Base-by-base conservation (phyloP, 2,888 invertebrate genomes). In the Noctua janthe region DNA sequence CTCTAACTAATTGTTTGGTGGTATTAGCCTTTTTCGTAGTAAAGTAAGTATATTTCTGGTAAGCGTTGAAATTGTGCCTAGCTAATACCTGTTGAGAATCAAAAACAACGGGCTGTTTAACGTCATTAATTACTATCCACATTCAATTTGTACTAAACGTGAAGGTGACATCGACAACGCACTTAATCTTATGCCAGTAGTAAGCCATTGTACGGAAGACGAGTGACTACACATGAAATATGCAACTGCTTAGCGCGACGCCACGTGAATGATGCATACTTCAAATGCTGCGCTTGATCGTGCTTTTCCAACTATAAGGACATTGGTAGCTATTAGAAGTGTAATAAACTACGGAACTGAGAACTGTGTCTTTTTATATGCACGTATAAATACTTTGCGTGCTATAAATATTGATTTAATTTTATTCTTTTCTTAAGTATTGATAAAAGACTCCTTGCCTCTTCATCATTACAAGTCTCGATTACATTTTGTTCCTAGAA, bases 171-270 rank as follows among this genome's bases (percentile, higher is more conserved):
- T 83, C 86, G 88, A 76, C 87, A 80, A 83, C 84, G 78, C 81
- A 89, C 82, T 90, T 88, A 90, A 91, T 91, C 87, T 84, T 88
- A 91, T 90, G 84, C 87, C 82, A 88, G 88, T 89, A 87, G 90
- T 89, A 89, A 86, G 89, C 84, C 86, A 90, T 79, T 86, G 89
- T 90, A 90, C 91, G 92, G 92, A 92, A 91, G 91, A 87, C 88
- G 90, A 90, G 93, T 90, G 91, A 91, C 90, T 86, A 71, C 89
- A 87, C 88, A 92, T 92, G 90, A 91, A 93, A 92, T 91, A 92
- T 92, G 92, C 92, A 92, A 85, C 76, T 85, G 89, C 87, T 91
- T 88, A 88, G 87, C 83, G 89, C 90, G 88, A 91, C 88, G 76
- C 80, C 75, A 80, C 66, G 71, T 88, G 92, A 89, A 90, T 91